phyloP scores from a whole-genome alignment of 2,797 vertebrate genomes.

The Sylvia borin region DNA sequence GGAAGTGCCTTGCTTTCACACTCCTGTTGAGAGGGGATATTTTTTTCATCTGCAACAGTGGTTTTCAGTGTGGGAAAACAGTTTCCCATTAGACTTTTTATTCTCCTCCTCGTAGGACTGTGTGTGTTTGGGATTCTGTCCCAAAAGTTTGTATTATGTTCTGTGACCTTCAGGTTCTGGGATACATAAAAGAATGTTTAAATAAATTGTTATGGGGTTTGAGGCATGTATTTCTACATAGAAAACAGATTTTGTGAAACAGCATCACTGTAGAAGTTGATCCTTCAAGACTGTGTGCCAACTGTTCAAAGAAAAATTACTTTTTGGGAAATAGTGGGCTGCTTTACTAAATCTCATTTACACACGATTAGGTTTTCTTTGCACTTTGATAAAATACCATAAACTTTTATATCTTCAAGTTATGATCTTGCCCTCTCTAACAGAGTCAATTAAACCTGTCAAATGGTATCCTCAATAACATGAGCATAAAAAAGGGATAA shows the following conservation, averaged over 20 bases:
- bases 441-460: slow-evolving; percentile 11
- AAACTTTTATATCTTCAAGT: slow-evolving; percentile 4
- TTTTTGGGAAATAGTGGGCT: background rate
- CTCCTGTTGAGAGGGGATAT: accelerated
- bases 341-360: background rate
- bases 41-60: background rate
- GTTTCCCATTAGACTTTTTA: background rate
- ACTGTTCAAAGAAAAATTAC: background rate
- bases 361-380: background rate
- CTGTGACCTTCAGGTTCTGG: background rate
- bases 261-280: background rate
- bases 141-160: background rate
- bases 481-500: background rate
- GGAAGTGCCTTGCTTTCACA: background rate
- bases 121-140: background rate
- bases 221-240: background rate
- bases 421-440: background rate
- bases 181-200: background rate
- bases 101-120: background rate
- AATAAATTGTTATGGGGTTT: background rate
- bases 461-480: background rate
- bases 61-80: background rate
- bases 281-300: background rate
- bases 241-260: background rate
- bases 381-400: background rate